Evolutionary conservation across 2,797 vertebrate genomes (phyloP), one percentile per base, ranked within the genome.

Genomic region (Lepus oiostolus): DNA sequence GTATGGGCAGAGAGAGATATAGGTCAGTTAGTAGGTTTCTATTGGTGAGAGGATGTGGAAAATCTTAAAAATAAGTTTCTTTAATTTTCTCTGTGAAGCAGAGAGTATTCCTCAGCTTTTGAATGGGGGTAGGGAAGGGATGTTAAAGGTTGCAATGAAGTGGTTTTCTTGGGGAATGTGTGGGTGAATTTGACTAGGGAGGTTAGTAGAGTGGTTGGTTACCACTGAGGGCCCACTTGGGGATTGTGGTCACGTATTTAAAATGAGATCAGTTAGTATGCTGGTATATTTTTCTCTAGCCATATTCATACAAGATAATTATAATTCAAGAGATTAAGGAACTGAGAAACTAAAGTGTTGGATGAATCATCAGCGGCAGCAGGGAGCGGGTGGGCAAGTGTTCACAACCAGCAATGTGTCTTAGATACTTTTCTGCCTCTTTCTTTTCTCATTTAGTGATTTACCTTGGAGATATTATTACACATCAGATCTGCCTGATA

Each of bases 221-320:
- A 42, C n/a, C 63, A n/a, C 5, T 32, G 72, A 54, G 42, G 50
- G 65, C 24, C 72, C 65, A 54, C 58, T 72, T 85, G 81, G 79
- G 72, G 54, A 89, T 11, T 70, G 62, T 38, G 79, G 92, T 83
- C 62, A 80, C 54, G 71, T 60, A 42, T 38, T 79, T 70, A 38
- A 88, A 93, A 67, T 67, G 67, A 67, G 17, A 85, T 71, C 35
- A 93, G 21, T 88, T 88, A 76, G 50, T 50, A 35, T 84, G 63
- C 60, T 14, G 76, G 19, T 22, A n/a, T 76, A 50, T 26, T 94
- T 90, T 91, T 86, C 50, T 71, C 38, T 22, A 90, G 58, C 2
- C 50, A 62, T 62, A 38, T 82, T 91, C n/a, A 91, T 65, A 35
- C 28, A 85, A 79, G 72, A 35, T 42, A 71, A 85, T 47, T 92